Base-by-base conservation (phyloP, 2,113 vertebrate genomes). In the Thalassarche chlororhynchos region DNA sequence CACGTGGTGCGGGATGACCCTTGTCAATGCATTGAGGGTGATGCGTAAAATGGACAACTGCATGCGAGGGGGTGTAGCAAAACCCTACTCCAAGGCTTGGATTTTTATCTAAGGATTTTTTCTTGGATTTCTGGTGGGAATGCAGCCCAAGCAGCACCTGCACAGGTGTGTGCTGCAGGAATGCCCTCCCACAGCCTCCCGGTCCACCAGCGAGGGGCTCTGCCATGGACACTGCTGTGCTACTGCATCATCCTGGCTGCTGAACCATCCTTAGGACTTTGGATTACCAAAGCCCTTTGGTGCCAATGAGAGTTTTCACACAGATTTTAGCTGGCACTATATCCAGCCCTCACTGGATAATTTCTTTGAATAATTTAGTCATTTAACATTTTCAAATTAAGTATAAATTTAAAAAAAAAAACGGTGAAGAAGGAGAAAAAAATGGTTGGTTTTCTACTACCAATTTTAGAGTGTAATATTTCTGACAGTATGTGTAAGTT, bases 401-500 rank as follows among this genome's bases (percentile, higher is more conserved):
- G 68, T 72, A 83, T 68, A 70, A 90, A 16, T 68, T 55, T 3
- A 42, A 32, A 34, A 40, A 70, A 38, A 60, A 29, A 49, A 51
- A 34, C 14, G 8, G 17, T 20, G 16, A 17, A 65, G 40, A n/a
- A 47, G 47, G 17, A 40, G 19, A 34, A 17, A 71, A 79, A 91
- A 81, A 75, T n/a, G 57, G 64, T 86, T 91, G n/a, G 46, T 93
- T 96, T 66, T 88, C 87, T 87, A 21, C 64, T 83, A 76, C 38
- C 36, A 74, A 21, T 90, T 96, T 91, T 66, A 87, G 42, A 90
- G 47, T 44, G 75, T 70, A 93, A 66, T 85, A 83, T 91, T 94
- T 96, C 93, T 97, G 78, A 93, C 87, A 88, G 82, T 66, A n/a
- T 36, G 47, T 96, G 60, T 93, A 95, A 91, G 54, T 96, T 97